Evolutionary conservation across 1,140 invertebrate genomes (phyloP), one percentile per base, ranked within the genome.

Genomic region (Meloidogyne floridensis): DNA sequence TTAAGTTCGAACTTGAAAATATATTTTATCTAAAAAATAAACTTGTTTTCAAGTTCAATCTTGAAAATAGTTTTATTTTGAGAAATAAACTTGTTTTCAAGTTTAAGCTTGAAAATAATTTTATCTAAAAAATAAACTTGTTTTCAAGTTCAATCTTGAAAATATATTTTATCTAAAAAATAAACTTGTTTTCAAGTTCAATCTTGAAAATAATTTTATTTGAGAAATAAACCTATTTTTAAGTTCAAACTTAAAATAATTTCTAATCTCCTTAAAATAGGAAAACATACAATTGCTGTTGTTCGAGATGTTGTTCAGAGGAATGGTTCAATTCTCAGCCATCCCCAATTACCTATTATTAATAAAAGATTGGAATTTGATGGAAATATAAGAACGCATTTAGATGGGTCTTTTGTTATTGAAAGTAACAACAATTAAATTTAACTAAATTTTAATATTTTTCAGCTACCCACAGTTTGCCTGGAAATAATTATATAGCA

Each of bases 281-380:
- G 72, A 15, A 73, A 73, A 15, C 72, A 73, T 43, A 73, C 15
- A 73, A 73, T 73, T 73, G 72, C 72, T 47, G 51, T 15, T 43
- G 15, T 73, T 47, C 42, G 15, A 43, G 15, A 73, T 47, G 51
- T 53, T 43, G 11, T 73, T 15, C 10, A 73, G 15, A 73, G 51
- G 15, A 73, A 53, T 53, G 72, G 72, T 53, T 47, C 42, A 43
- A 73, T 73, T 53, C 15, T 73, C 3, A 73, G 72, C 15, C 72
- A 73, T 53, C 72, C 72, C 10, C 72, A 43, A 53, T 59, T 59
- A 59, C 42, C 42, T n/a, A 42, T 72, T 51, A 72, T 11, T 42
- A 42, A 43, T 53, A 47, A 43, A 43, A 47, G 42, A 73, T 53
- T 73, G 11, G 72, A 73, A 73, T 47, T 47, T 47, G 51, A 53